These are phyloP conservation scores for Trematomus bernacchii DNA, from an alignment of 2,797 vertebrate species.

Conservation along the genomic window DNA sequence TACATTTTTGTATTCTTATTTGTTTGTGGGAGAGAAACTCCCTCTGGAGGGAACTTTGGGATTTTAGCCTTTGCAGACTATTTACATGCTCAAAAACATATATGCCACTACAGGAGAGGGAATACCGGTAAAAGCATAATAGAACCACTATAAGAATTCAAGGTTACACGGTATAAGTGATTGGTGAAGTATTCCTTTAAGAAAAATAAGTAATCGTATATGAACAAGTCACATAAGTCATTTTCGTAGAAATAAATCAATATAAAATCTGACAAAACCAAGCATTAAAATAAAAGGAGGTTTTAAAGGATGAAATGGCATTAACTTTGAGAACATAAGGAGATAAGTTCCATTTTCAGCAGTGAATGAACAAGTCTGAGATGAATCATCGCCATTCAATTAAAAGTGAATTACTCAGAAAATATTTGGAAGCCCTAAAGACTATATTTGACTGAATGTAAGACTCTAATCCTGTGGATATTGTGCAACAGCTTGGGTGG, in stretches of 20 bases:
- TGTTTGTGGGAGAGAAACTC: too few relatives aligned
- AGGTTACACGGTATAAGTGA: too few relatives aligned
- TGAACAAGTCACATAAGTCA: neutral
- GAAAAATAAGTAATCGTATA: neutral
- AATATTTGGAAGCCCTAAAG: slow-evolving; percentile 22
- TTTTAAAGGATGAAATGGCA: neutral
- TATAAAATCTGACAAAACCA: neutral
- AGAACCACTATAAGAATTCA: too few relatives aligned
- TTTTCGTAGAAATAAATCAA: neutral
- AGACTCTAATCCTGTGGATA: slow-evolving; percentile 38
- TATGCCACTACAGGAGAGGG: too few relatives aligned
- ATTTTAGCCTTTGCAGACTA: too few relatives aligned
- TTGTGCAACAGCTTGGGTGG: slow-evolving; percentile 41
- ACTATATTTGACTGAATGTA: slow-evolving; percentile 46
- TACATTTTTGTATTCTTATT: too few relatives aligned
- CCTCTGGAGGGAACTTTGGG: too few relatives aligned
- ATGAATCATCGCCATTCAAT: slow-evolving; percentile 26
- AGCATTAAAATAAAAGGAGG: neutral
- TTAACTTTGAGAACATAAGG: too few relatives aligned
- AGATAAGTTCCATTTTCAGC: neutral
- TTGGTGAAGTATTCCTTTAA: too few relatives aligned
- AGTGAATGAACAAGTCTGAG: slow-evolving; percentile 3
- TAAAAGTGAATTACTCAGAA: slow-evolving; percentile 35
- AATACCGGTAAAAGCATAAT: too few relatives aligned
- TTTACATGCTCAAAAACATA: too few relatives aligned